Evolutionary conservation across 2,113 vertebrate genomes (phyloP).

Genomic region (Struthio camelus): DNA sequence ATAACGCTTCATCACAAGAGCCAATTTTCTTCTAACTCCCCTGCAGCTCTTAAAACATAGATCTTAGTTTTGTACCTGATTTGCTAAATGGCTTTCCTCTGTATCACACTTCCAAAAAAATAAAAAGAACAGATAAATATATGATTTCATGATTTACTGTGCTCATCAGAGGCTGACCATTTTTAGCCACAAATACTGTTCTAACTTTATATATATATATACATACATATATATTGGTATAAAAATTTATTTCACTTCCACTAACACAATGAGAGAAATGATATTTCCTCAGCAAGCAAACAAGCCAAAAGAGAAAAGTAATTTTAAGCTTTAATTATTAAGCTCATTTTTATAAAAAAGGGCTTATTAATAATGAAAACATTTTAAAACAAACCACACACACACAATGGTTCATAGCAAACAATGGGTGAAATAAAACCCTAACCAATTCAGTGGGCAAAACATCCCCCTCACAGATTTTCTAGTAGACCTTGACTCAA

Average conservation of each 20-base stretch:
- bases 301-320: neutral
- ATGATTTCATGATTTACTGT: neutral
- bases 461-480: neutral
- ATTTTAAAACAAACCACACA: neutral
- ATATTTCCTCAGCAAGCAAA: neutral
- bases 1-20: conserved; percentile 58
- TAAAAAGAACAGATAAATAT: neutral
- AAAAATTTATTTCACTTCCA: neutral
- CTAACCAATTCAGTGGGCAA: neutral
- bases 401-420: neutral
- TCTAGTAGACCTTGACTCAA: neutral
- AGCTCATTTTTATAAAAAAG: neutral
- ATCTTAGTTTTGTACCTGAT: conserved; percentile 32
- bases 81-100: conserved; percentile 49
- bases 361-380: neutral
- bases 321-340: neutral
- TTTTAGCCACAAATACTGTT: neutral
- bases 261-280: neutral
- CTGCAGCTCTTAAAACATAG: conserved; percentile 53
- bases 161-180: neutral
- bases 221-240: neutral
- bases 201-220: neutral
- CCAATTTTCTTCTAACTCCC: conserved; percentile 59
- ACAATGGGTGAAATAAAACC: neutral
- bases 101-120: neutral